phyloP scores from a whole-genome alignment of 1,140 invertebrate genomes.

The Drosophila parabipectinata region DNA sequence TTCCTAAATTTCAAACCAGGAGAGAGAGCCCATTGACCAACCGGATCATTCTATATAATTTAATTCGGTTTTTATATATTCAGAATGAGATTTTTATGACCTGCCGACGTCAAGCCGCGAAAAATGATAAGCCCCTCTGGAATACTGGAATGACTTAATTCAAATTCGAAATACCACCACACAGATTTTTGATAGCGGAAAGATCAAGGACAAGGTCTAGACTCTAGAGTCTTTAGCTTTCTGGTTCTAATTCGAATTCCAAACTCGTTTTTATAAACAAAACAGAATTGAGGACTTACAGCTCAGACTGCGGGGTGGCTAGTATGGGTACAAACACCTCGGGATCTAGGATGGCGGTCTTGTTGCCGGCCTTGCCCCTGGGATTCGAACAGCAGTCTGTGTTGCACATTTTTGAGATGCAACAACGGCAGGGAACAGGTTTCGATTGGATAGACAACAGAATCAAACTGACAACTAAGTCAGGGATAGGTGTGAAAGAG shows the following conservation, averaged over 20 bases:
- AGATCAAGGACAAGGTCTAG: conserved; percentile 61
- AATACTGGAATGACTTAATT: conserved; percentile 48
- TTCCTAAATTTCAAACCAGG: background rate
- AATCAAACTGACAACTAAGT: background rate
- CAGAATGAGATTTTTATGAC: conserved; percentile 51
- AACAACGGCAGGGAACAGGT: background rate
- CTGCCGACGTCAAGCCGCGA: conserved; percentile 15
- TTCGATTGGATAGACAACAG: background rate
- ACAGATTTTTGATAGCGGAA: conserved; percentile 42
- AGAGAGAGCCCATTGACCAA: background rate
- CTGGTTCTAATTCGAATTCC: conserved; percentile 7
- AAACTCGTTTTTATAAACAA: background rate
- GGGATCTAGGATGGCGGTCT: background rate
- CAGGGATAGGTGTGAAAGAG: background rate
- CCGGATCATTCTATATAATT: conserved; percentile 23
- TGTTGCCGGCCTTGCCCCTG: conserved; percentile 31
- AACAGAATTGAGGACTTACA: conserved; percentile 22
- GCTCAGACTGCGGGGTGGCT: conserved; percentile 18
- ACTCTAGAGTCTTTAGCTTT: background rate
- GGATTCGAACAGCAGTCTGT: conserved; percentile 49
- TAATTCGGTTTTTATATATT: conserved; percentile 50
- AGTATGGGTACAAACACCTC: background rate
- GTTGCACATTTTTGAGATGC: conserved; percentile 23
- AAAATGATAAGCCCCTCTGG: conserved; percentile 56
- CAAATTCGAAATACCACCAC: conserved; percentile 30